These are phyloP conservation scores for Cryptoprocta ferox DNA, from an alignment of 2,797 vertebrate genomes.

Conservation along the genomic window DNA sequence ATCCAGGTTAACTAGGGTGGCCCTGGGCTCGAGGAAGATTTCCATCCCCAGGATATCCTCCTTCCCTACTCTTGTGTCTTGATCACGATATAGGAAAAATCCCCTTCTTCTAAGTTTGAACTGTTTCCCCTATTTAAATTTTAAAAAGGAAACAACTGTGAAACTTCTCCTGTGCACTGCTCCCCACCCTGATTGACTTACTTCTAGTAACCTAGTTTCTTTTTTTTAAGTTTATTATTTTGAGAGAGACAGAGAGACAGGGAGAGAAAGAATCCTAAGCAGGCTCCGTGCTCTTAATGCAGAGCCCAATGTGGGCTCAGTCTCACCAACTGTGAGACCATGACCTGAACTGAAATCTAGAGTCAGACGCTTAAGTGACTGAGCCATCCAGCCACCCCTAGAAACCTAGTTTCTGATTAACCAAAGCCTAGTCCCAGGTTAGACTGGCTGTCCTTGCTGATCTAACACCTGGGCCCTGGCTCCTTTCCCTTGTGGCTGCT, in stretches of 20 bases:
- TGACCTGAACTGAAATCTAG: too few species aligned
- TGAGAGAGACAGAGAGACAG: too few species aligned
- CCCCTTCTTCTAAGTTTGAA: background rate
- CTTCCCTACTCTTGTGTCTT: background rate
- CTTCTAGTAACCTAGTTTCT: conserved; percentile 59
- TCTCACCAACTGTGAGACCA: too few species aligned
- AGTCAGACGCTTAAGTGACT: too few species aligned
- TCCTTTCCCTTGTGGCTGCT: background rate
- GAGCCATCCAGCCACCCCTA: background rate
- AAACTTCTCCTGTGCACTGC: background rate
- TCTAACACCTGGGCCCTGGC: conserved; percentile 29
- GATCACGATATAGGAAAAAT: conserved; percentile 18
- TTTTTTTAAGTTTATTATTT: too few species aligned
- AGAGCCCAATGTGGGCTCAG: too few species aligned
- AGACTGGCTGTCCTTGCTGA: background rate
- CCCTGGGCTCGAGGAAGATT: background rate
- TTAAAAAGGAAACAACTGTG: conserved; percentile 14
- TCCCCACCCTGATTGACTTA: background rate
- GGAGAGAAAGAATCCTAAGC: too few species aligned
- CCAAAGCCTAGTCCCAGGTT: background rate
- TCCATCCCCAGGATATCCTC: background rate
- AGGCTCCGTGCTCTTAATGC: too few species aligned
- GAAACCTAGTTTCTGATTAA: conserved; percentile 69
- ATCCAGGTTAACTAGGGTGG: background rate
- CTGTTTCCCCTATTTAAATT: background rate